Evolutionary conservation across 53 echinoderm and acorn worm genomes (phyloP).

Genomic region (Patiria pectinifera): DNA sequence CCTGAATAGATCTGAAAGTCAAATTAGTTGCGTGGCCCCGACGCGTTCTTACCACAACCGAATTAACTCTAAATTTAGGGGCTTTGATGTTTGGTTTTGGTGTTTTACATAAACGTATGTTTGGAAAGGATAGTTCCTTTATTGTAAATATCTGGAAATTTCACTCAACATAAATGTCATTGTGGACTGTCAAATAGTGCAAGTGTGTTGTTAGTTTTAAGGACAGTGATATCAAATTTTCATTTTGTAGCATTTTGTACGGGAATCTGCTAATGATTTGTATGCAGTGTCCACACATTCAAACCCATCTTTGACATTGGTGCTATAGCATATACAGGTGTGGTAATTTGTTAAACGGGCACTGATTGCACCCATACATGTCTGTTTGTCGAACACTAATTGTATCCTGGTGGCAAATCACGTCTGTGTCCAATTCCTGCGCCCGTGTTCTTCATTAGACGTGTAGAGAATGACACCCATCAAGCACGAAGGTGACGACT

Average conservation of each 20-base stretch:
- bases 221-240: too few species aligned
- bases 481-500: neutral
- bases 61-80: neutral
- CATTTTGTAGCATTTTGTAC: too few species aligned
- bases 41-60: neutral
- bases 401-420: slow-evolving; percentile 5
- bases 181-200: too few species aligned
- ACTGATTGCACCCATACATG: neutral
- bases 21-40: neutral
- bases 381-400: neutral
- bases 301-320: neutral
- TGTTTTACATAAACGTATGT: too few species aligned
- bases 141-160: too few species aligned
- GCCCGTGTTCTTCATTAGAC: neutral
- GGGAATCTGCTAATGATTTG: too few species aligned
- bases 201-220: too few species aligned
- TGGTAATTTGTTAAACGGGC: slow-evolving; percentile 21
- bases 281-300: too few species aligned
- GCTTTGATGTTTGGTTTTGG: neutral
- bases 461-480: slow-evolving; percentile 1
- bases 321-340: neutral
- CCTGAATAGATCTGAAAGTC: neutral
- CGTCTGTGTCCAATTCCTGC: neutral
- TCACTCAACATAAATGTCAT: too few species aligned
- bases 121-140: too few species aligned